A percentile compares a stretch with the other conserved stretches of the same genome.
phyloP scores from a whole-genome alignment of 2,113 vertebrate species.

The Corvus moneduloides region DNA sequence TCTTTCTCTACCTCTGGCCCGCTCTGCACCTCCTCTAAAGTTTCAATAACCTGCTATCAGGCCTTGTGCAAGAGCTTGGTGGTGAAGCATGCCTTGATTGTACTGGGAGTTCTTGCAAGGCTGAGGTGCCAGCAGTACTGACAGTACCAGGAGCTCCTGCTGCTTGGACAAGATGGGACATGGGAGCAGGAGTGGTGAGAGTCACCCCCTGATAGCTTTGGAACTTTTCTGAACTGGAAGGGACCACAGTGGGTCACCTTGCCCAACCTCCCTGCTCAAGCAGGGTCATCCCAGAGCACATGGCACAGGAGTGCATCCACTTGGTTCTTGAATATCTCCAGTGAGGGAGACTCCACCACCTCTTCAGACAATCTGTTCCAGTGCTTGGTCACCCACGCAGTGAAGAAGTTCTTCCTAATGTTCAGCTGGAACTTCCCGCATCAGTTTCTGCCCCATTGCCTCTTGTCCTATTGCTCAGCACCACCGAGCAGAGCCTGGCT shows the following conservation, averaged over 20 bases:
- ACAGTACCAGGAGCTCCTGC: not conserved
- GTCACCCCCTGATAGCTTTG: not conserved
- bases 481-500: not conserved
- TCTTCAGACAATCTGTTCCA: not conserved
- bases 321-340: not conserved
- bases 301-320: not conserved
- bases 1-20: not conserved
- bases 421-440: not conserved
- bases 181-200: not conserved
- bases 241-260: too few relatives aligned
- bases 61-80: not conserved
- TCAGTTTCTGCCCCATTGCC: not conserved
- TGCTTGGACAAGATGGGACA: not conserved
- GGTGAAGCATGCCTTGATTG: fast-evolving
- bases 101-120: not conserved
- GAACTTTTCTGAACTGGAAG: not conserved
- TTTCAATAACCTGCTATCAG: not conserved
- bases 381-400: fast-evolving
- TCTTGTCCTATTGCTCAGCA: not conserved
- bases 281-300: not conserved
- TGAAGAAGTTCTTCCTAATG: not conserved
- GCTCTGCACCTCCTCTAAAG: not conserved
- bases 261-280: not conserved
- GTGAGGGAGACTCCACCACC: not conserved
- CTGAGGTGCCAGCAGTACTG: not conserved